phyloP scores from a whole-genome alignment of 2,888 invertebrate species.

The Drosophila multiciliata region DNA sequence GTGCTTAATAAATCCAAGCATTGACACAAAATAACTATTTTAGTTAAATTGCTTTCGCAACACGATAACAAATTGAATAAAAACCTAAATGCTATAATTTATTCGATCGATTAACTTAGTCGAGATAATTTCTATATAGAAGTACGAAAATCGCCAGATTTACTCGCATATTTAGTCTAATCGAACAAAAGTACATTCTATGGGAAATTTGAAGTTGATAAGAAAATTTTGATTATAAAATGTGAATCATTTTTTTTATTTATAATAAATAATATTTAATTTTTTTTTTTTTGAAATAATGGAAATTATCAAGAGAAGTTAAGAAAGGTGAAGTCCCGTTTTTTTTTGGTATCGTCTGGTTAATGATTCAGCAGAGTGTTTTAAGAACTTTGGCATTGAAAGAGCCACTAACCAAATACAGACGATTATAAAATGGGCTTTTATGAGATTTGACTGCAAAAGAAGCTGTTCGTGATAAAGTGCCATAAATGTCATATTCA shows the following conservation, averaged over 20 bases:
- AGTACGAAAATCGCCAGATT: not conserved
- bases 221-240: not conserved
- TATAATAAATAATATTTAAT: not conserved
- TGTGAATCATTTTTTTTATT: not conserved
- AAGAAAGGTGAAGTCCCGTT: not conserved
- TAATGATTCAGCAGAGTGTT: not conserved
- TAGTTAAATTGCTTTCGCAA: constrained; percentile 10
- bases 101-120: not conserved
- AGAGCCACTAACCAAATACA: constrained; percentile 3
- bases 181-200: not conserved
- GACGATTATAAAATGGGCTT: not conserved
- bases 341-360: not conserved
- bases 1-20: not conserved
- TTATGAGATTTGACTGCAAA: not conserved
- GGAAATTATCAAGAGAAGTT: not conserved
- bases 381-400: not conserved
- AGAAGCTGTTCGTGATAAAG: constrained; percentile 4
- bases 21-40: not conserved
- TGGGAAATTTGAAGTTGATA: not conserved
- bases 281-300: not conserved
- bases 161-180: not conserved
- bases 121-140: not conserved
- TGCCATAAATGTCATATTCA: constrained; percentile 5
- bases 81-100: constrained; percentile 1
- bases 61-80: constrained; percentile 17